Evolutionary conservation across 2,888 invertebrate species (phyloP), one percentile per base, ranked within the genome.

Genomic region (Pegoplata infirma): DNA sequence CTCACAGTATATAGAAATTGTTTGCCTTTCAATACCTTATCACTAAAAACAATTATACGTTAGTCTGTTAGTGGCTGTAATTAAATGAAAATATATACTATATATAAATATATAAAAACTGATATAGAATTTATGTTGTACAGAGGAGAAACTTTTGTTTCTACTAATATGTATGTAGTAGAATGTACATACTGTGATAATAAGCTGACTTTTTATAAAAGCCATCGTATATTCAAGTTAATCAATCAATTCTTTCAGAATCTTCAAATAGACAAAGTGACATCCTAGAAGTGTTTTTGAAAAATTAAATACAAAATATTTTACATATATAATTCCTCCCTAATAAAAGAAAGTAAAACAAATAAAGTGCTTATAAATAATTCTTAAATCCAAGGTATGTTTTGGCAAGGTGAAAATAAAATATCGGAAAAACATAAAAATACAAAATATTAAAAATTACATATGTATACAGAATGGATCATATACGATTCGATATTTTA

Each of bases 21-120:
- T 72, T 66, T 69, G 40, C 12, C 23, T 58, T 69, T 53, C 49
- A 25, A 53, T 47, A 78, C 74, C 74, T 78, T 78, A 78, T 78
- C 78, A 74, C 10, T 6, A 67, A 51, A 44, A 17, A 44, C 8
- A 44, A 23, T 36, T 56, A 46, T 56, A n/a, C 58, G 17, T 46
- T n/a, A 64, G 58, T 51, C 49, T 59, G 53, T 19, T 49, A 51
- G 58, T 55, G 16, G 25, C 51, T 58, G 44, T 47, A 64, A 53
- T 66, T 64, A 16, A 69, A 58, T 64, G 58, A 63, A 61, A 32
- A 66, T 49, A 51, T 23, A 44, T 25, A 69, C 16, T n/a, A 28
- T 28, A 28, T 32, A 10, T 32, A 32, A 2, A 32, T 10, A 10
- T 2, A 10, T 32, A 32, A 3, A 32, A 32, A 10, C 32, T 32